phyloP scores from a whole-genome alignment of 64 coral and sea anemone genomes.

The Stichodactyla helianthus region DNA sequence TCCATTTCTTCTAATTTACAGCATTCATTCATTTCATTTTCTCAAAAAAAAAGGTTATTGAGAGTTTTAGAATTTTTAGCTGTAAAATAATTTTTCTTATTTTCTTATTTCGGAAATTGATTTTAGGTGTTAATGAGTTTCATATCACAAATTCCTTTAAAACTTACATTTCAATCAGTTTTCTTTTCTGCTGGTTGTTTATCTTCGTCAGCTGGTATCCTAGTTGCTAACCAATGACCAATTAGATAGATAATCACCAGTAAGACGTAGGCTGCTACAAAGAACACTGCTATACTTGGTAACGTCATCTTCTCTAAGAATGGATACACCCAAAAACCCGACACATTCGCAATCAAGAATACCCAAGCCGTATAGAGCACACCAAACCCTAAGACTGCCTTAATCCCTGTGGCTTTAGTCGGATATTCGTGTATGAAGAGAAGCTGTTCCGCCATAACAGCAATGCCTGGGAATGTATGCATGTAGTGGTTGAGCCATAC shows the following conservation, averaged over 20 bases:
- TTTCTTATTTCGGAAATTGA: too few species aligned
- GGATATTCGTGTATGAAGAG: conserved; percentile 76
- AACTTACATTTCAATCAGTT: neutral
- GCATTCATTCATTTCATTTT: too few species aligned
- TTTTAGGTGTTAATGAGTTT: too few species aligned
- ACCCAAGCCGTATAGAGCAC: conserved; percentile 56
- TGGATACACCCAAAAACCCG: conserved; percentile 85
- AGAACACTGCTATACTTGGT: conserved; percentile 40
- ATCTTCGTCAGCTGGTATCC: neutral
- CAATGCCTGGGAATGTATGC: conserved; percentile 69
- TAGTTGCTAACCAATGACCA: conserved; percentile 31
- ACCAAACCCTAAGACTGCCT: conserved; percentile 56
- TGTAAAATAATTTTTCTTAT: too few species aligned
- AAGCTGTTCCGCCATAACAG: conserved; percentile 52
- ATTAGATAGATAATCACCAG: conserved; percentile 44
- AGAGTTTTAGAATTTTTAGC: too few species aligned
- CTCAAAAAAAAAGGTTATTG: too few species aligned
- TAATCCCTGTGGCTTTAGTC: conserved; percentile 51
- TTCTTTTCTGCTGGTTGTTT: neutral
- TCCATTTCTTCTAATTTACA: too few species aligned
- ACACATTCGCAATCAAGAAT: conserved; percentile 51
- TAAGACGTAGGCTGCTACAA: conserved; percentile 30
- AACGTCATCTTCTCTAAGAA: conserved; percentile 65
- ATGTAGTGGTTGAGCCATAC: conserved; percentile 83
- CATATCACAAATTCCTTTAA: too few species aligned